Evolutionary conservation across 1,140 invertebrate species (phyloP).

Genomic region (Leptinotarsa texana): DNA sequence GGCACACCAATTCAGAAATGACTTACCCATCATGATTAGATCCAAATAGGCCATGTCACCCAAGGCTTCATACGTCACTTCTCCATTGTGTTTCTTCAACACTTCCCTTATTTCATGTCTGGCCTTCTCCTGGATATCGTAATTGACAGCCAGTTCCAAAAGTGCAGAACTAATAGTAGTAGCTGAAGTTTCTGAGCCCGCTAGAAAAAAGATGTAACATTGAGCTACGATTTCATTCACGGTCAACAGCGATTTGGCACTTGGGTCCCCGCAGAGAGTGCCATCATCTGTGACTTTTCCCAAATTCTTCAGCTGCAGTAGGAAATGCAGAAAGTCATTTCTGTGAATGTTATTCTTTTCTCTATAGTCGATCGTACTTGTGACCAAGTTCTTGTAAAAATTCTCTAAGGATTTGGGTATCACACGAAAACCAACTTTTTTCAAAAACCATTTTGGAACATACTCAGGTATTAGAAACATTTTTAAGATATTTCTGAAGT

Average conservation of each 20-base stretch:
- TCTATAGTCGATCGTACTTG: constrained; percentile 46
- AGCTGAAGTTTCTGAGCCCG: constrained; percentile 60
- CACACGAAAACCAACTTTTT: no score
- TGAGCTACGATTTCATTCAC: constrained; percentile 52
- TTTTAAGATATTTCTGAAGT: neutral
- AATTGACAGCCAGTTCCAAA: constrained; percentile 58
- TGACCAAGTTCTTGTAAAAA: neutral
- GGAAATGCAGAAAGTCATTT: constrained; percentile 37
- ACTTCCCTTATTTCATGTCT: constrained; percentile 50
- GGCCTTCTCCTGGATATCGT: constrained; percentile 57
- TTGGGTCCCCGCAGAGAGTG: neutral
- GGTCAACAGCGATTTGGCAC: constrained; percentile 12
- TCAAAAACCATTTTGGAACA: no score
- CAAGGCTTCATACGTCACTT: constrained; percentile 62
- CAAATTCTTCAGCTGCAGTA: constrained; percentile 33
- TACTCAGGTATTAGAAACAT: no score
- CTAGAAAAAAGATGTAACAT: constrained; percentile 58
- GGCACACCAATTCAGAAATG: no score
- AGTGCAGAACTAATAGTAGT: constrained; percentile 56
- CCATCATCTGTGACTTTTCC: constrained; percentile 28
- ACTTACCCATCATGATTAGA: constrained; percentile 53
- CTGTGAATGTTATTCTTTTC: constrained; percentile 52
- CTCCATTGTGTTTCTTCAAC: constrained; percentile 38
- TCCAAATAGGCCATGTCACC: constrained; percentile 58
- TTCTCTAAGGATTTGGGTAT: neutral